Percentiles rank a stretch among this genome's conserved stretches.
phyloP scores from a whole-genome alignment of 2,797 vertebrate species.

The Urosaurus nigricauda region DNA sequence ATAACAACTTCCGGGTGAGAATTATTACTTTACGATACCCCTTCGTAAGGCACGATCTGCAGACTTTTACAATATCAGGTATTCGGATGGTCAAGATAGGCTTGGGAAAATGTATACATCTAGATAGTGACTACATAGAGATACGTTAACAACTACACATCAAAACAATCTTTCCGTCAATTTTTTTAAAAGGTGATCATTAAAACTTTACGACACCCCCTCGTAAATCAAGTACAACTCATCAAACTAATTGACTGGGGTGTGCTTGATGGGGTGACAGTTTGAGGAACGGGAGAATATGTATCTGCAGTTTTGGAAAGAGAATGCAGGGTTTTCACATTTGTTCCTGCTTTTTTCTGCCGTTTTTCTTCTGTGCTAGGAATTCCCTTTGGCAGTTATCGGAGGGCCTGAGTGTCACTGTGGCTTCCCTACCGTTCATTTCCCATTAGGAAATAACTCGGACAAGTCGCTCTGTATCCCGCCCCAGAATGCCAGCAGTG shows the following conservation, averaged over 20 bases:
- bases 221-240: too few species aligned
- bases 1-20: too few species aligned
- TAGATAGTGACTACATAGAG: too few species aligned
- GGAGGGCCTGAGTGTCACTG: slow-evolving; percentile 88
- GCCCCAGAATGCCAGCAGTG: slow-evolving; percentile 57
- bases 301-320: background rate
- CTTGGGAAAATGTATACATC: too few species aligned
- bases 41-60: too few species aligned
- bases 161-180: too few species aligned
- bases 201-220: too few species aligned
- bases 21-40: too few species aligned
- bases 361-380: slow-evolving; percentile 76
- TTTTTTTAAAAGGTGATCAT: too few species aligned
- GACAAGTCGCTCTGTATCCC: slow-evolving; percentile 78
- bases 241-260: background rate
- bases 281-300: background rate
- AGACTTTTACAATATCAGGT: too few species aligned
- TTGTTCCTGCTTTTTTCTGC: background rate
- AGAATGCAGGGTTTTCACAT: background rate
- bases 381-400: slow-evolving; percentile 91
- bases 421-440: slow-evolving; percentile 84
- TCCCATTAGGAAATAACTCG: slow-evolving; percentile 78
- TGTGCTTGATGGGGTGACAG: background rate
- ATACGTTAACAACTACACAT: too few species aligned
- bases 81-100: too few species aligned